Percentiles rank a stretch among this genome's conserved stretches.
Evolutionary conservation across 2,797 vertebrate genomes (phyloP).

Genomic region (Chaunax sp.): DNA sequence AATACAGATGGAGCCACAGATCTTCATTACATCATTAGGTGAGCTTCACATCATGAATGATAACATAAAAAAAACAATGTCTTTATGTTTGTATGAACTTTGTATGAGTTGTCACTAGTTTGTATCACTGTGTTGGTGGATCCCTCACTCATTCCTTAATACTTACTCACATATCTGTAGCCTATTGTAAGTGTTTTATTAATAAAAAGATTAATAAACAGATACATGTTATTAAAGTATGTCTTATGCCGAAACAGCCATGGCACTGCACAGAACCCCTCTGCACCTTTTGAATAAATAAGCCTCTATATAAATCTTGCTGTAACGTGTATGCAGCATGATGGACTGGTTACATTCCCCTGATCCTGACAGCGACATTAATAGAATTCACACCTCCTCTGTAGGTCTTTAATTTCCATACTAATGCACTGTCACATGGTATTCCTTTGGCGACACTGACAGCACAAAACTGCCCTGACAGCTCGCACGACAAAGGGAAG

Average conservation of each 20-base stretch:
- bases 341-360: constrained; percentile 32
- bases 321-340: constrained; percentile 13
- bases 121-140: too few species aligned
- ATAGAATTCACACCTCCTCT: constrained; percentile 44
- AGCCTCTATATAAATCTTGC: constrained; percentile 13
- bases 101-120: too few species aligned
- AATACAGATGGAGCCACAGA: neutral
- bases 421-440: constrained; percentile 41
- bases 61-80: too few species aligned
- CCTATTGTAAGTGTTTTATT: too few species aligned
- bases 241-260: neutral
- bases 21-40: neutral
- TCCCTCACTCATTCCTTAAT: too few species aligned
- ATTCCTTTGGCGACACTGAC: constrained; percentile 39
- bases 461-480: constrained; percentile 19
- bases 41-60: neutral
- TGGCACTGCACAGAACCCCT: neutral
- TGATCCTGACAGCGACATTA: constrained; percentile 30
- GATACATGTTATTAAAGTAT: too few species aligned
- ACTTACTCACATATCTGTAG: too few species aligned
- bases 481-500: constrained; percentile 13
- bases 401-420: constrained; percentile 59
- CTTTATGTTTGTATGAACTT: too few species aligned
- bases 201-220: too few species aligned
- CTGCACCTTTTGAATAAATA: neutral